Conservation (phyloP, 2,113 vertebrate species). For the Varanus salvator region DNA sequence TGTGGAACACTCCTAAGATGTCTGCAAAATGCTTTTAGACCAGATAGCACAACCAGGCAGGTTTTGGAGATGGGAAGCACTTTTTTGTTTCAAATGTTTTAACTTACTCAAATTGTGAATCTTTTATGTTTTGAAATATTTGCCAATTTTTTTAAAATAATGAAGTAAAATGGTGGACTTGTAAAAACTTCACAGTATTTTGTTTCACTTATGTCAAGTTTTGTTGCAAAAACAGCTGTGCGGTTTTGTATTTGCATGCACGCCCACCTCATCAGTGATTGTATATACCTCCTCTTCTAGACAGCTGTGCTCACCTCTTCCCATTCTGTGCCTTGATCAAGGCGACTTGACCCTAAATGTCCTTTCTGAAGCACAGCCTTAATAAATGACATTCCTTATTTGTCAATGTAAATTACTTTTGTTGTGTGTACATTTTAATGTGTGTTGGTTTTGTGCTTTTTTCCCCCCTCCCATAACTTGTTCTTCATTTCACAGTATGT, state of each 20-base stretch:
- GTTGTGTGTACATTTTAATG: conserved; percentile 74
- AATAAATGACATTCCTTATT: conserved; percentile 81
- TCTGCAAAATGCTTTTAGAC: conserved; percentile 84
- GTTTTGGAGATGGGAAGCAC: conserved; percentile 80
- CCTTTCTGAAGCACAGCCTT: conserved; percentile 79
- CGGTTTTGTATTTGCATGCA: conserved; percentile 80
- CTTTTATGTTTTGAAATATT: conserved; percentile 76
- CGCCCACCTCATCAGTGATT: conserved; percentile 82
- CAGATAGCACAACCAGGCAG: conserved; percentile 71
- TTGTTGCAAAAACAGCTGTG: conserved; percentile 73
- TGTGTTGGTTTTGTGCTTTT: conserved; percentile 62
- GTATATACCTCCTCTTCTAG: conserved; percentile 73
- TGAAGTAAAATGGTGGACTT: conserved; percentile 77
- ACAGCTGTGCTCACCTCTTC: conserved; percentile 76
- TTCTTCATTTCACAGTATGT: conserved; percentile 80
- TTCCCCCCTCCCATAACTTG: conserved; percentile 72
- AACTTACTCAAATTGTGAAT: conserved; percentile 71
- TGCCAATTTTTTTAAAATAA: conserved; percentile 75
- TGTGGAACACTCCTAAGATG: conserved; percentile 79
- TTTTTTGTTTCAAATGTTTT: conserved; percentile 77
- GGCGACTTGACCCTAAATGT: conserved; percentile 74
- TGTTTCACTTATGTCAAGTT: conserved; percentile 68
- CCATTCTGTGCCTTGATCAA: conserved; percentile 80
- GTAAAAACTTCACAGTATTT: conserved; percentile 71
- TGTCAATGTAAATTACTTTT: conserved; percentile 81